Evolutionary conservation across 2,797 vertebrate genomes (phyloP).

Genomic region (Lerista edwardsae): DNA sequence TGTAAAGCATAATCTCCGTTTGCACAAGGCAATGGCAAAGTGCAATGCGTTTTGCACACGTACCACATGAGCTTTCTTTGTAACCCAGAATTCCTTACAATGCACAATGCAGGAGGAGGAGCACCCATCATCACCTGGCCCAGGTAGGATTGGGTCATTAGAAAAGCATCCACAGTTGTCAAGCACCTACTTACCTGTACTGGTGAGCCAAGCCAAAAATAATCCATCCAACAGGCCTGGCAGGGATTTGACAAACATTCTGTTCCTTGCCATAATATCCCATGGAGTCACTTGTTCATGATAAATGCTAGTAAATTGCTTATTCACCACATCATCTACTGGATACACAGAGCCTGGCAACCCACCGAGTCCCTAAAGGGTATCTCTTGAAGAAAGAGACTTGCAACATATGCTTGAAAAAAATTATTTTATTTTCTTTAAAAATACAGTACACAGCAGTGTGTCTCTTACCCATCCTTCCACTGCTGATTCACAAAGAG

Average conservation of each 20-base stretch:
- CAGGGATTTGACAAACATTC: background rate
- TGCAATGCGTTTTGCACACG: background rate
- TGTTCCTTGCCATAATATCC: background rate
- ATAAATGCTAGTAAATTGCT: slow-evolving; percentile 25
- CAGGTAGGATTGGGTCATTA: background rate
- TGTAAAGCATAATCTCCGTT: background rate
- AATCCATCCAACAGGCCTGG: background rate
- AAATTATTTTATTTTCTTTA: slow-evolving; percentile 77
- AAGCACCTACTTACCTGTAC: background rate
- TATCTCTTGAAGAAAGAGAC: background rate
- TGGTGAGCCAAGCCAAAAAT: background rate
- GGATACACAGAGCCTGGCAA: background rate
- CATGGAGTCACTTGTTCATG: slow-evolving; percentile 19
- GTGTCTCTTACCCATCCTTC: slow-evolving; percentile 72
- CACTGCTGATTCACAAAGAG: slow-evolving; percentile 77
- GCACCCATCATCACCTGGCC: too few species aligned
- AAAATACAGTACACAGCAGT: slow-evolving; percentile 82
- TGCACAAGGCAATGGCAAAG: background rate
- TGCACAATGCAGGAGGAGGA: background rate
- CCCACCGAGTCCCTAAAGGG: background rate
- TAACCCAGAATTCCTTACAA: background rate
- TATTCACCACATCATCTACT: background rate
- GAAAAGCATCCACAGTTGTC: background rate
- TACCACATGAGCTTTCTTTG: background rate
- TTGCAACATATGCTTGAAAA: slow-evolving; percentile 9